Evolutionary conservation across 2,797 vertebrate species (phyloP).

Genomic region (Sebastes hubbsi): DNA sequence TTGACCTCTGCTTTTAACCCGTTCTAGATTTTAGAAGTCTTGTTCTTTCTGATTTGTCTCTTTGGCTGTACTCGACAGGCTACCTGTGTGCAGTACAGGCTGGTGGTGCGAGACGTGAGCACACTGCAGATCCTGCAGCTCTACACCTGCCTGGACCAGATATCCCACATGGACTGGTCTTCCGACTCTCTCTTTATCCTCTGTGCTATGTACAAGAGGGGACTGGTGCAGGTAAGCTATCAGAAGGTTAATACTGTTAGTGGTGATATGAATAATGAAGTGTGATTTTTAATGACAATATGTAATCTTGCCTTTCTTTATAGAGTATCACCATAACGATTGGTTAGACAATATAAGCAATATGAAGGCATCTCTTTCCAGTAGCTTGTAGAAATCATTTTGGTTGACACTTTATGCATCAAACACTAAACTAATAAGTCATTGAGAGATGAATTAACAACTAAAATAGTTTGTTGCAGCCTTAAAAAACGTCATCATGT

Average conservation of each 20-base stretch:
- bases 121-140: slow-evolving; percentile 90
- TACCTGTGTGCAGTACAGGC: slow-evolving; percentile 91
- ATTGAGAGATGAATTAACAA: neutral
- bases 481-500: neutral
- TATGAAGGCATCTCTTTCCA: neutral
- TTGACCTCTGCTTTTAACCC: no score
- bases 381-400: neutral
- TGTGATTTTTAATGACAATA: neutral
- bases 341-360: neutral
- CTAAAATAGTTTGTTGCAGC: neutral
- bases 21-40: accelerated
- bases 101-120: slow-evolving; percentile 88
- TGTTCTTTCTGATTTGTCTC: neutral
- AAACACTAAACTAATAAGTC: neutral
- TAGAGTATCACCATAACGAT: neutral
- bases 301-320: neutral
- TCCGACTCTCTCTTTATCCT: slow-evolving; percentile 94
- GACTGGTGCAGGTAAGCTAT: slow-evolving; percentile 90
- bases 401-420: neutral
- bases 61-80: slow-evolving; percentile 79
- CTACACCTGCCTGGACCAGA: slow-evolving; percentile 94
- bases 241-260: neutral
- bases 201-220: slow-evolving; percentile 96
- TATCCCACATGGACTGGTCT: slow-evolving; percentile 93
- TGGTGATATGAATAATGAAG: neutral